Evolutionary conservation across 1,140 invertebrate genomes (phyloP).

Genomic region (Apis laboriosa): DNA sequence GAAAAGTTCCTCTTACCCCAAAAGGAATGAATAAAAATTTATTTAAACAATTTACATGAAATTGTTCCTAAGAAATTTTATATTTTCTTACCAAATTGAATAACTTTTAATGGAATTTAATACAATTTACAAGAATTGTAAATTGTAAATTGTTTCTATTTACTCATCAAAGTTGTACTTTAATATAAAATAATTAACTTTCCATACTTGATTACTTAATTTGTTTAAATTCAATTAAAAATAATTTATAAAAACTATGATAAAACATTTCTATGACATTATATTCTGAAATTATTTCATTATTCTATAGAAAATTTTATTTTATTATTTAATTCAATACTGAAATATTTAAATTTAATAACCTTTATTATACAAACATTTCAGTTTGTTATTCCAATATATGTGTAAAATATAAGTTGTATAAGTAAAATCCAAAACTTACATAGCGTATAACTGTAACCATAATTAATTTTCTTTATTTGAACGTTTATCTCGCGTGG

Average conservation of each 20-base stretch:
- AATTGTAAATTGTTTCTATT: background rate
- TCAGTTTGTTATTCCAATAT: background rate
- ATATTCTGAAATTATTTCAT: too few species aligned
- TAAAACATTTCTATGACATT: too few species aligned
- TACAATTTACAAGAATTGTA: background rate
- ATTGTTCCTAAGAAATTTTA: background rate
- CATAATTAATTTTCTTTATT: background rate
- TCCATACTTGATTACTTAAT: background rate
- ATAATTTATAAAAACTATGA: too few species aligned
- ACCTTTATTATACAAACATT: slow-evolving; percentile 31
- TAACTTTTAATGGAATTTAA: background rate
- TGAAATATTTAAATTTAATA: background rate
- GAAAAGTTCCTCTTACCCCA: background rate
- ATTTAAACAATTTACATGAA: background rate
- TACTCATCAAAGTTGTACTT: background rate
- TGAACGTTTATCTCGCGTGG: too few species aligned
- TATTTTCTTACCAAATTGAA: background rate
- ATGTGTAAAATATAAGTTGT: slow-evolving; percentile 19
- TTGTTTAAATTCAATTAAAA: background rate
- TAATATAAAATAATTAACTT: background rate
- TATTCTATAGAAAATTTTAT: too few species aligned
- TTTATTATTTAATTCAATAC: too few species aligned
- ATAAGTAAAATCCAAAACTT: background rate
- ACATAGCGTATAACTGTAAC: slow-evolving; percentile 2
- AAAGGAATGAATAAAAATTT: background rate